Evolutionary conservation across 2,113 vertebrate genomes (phyloP).

Genomic region (Panthera uncia): DNA sequence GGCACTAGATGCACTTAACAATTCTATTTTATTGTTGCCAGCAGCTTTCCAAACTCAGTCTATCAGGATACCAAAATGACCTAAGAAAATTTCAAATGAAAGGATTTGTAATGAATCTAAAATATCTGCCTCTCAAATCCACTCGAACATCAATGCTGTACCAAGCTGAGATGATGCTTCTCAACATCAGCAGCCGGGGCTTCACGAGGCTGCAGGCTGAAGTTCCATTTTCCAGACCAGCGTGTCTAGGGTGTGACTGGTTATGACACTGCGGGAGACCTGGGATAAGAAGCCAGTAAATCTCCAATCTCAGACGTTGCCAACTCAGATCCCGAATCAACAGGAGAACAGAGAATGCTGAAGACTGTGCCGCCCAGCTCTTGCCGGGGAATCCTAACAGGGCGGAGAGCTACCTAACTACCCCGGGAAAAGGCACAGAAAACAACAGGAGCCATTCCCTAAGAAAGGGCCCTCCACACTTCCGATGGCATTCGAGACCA

Average conservation of each 20-base stretch:
- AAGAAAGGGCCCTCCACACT: neutral
- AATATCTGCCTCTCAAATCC: neutral
- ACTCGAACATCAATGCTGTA: fast-evolving
- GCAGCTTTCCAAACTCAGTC: neutral
- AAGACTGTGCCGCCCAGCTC: neutral
- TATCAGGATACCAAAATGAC: neutral
- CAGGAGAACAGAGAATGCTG: neutral
- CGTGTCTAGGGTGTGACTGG: no score
- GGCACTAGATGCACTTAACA: conserved; percentile 47
- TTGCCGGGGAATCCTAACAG: neutral
- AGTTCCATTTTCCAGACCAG: neutral
- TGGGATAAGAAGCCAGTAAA: neutral
- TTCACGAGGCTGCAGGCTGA: no score
- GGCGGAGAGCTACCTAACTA: neutral
- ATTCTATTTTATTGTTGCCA: neutral
- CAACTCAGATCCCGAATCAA: neutral
- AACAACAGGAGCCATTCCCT: neutral
- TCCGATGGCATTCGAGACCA: neutral
- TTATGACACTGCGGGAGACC: neutral
- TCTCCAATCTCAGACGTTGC: neutral
- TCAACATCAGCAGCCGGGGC: neutral
- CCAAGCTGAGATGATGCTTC: neutral
- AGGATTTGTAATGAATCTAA: neutral
- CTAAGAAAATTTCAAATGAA: neutral
- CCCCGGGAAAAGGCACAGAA: neutral